Base-by-base conservation (phyloP, 2,113 vertebrate genomes). In the Orientallactaga bullata region DNA sequence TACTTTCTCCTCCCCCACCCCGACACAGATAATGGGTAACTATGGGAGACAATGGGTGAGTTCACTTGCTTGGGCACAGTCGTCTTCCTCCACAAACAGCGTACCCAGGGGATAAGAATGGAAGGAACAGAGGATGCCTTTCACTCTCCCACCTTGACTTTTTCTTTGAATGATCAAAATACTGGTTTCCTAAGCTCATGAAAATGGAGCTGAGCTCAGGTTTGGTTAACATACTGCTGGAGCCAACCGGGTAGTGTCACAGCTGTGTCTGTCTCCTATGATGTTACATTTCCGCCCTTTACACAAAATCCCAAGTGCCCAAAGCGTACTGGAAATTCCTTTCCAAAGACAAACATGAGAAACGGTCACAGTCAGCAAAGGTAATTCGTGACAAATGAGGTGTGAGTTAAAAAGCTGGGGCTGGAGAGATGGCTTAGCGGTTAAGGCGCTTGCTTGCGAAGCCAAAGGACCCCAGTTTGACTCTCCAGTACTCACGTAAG, bases 61-160 rank as follows among this genome's bases (percentile, higher is more conserved):
- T 16, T 12, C 35, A 30, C 39, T 7, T 60, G 30, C 60, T 60
- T 21, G 4, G 37, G 37, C 17, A 11, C 0, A 39, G 15, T 7
- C 32, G 39, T 16, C 0, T 7, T 37, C 24, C n/a, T 0, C 35
- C 58, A 32, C 1, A n/a, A 20, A 60, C 35, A 23, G 16, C 26
- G 32, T 2, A 39, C 12, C 13, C 12, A 11, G 61, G 30, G 66
- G 20, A 28, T 32, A 11, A 60, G 51, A 20, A 1, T 1, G 4
- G 37, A 23, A 76, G 24, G n/a, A 24, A 39, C 0, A 18, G 28
- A 47, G 42, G 42, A 18, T 11, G 3, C 1, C 58, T 8, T 5
- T 6, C 1, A 9, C 26, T 21, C 47, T 11, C 39, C 82, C 16
- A 39, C 13, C 32, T 35, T 32, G 20, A 9, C 55, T 65, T 86